Conservation (phyloP, 2,113 vertebrate species). For the Capreolus pygargus region DNA sequence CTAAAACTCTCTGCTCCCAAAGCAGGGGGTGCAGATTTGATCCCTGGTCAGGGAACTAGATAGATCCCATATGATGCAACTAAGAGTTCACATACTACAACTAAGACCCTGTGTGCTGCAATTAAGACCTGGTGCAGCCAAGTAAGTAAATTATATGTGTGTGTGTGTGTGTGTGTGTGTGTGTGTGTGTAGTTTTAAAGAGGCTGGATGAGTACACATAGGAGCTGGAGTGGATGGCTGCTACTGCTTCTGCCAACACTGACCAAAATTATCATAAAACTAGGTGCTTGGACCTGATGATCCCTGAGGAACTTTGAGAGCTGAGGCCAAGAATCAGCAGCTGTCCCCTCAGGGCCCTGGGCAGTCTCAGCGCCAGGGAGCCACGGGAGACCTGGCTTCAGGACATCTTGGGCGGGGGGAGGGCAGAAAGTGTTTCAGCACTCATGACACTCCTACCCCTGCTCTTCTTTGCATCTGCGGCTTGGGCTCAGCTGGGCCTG, state of each 20-base stretch:
- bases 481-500: background rate
- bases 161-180: background rate
- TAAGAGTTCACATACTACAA: background rate
- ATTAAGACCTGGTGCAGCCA: background rate
- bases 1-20: background rate
- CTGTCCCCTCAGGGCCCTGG: background rate
- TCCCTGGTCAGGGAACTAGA: background rate
- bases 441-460: accelerated
- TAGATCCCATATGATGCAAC: background rate
- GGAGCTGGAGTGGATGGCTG: background rate
- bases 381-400: background rate
- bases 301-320: background rate
- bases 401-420: background rate
- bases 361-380: accelerated
- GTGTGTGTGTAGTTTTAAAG: background rate
- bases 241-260: background rate
- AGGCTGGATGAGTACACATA: accelerated
- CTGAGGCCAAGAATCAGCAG: background rate
- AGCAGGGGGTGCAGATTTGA: background rate
- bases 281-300: background rate
- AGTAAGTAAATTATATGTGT: background rate
- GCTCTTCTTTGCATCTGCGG: accelerated
- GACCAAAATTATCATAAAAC: background rate
- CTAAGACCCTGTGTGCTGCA: background rate
- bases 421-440: accelerated